Percentiles rank a stretch among this genome's conserved stretches.
Evolutionary conservation across 2,888 invertebrate genomes (phyloP).

Genomic region (Anaspis maculata): DNA sequence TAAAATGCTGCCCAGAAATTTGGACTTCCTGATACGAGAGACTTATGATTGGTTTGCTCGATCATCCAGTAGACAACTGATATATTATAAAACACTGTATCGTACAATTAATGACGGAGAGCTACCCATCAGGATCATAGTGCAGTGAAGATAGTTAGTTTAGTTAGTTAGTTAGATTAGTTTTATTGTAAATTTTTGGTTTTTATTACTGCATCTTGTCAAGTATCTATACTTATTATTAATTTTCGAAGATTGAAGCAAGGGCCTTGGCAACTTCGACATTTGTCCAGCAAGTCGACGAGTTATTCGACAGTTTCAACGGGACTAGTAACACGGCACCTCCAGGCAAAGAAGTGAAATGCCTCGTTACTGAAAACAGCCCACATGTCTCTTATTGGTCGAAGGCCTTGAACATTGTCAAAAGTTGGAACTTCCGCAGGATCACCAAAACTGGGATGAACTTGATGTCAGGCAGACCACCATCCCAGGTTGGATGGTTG

Average conservation of each 20-base stretch:
- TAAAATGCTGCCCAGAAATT: too few relatives aligned
- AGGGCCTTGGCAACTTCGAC: constrained; percentile 9
- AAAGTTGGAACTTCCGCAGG: constrained; percentile 8
- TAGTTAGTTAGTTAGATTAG: too few relatives aligned
- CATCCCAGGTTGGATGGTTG: constrained; percentile 14
- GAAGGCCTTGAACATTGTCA: constrained; percentile 5
- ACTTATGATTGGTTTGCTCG: too few relatives aligned
- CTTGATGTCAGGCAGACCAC: constrained; percentile 6
- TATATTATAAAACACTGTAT: too few relatives aligned
- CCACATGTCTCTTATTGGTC: constrained; percentile 8
- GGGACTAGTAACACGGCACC: constrained; percentile 4
- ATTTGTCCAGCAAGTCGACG: constrained; percentile 11
- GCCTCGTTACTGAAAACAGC: constrained; percentile 4
- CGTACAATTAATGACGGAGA: too few relatives aligned
- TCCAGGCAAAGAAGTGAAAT: constrained; percentile 12
- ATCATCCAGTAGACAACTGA: too few relatives aligned
- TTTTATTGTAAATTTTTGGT: too few relatives aligned
- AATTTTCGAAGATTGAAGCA: constrained; percentile 8
- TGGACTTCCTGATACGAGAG: too few relatives aligned
- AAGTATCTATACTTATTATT: too few relatives aligned
- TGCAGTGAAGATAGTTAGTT: too few relatives aligned
- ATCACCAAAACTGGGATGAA: constrained; percentile 8
- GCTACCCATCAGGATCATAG: too few relatives aligned
- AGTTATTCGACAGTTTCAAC: constrained; percentile 14
- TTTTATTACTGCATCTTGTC: too few relatives aligned